phyloP scores from a whole-genome alignment of 2,113 vertebrate species.

The Ammodytes marinus region DNA sequence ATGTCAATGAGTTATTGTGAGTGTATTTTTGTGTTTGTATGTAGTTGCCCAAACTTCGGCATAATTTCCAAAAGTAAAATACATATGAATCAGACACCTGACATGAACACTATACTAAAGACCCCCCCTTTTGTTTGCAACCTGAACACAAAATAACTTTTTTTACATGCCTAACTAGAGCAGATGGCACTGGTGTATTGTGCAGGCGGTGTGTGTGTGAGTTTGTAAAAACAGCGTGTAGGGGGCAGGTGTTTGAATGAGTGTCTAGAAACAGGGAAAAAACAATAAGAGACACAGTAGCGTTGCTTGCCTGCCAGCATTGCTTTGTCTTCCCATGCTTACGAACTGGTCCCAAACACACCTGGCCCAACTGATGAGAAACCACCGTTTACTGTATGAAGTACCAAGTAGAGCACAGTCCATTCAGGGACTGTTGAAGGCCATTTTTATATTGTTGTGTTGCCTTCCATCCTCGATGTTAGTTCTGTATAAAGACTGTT shows the following conservation, averaged over 20 bases:
- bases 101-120: conserved; percentile 55
- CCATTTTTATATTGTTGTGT: neutral
- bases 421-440: neutral
- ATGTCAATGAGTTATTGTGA: conserved; percentile 56
- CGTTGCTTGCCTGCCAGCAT: conserved; percentile 24
- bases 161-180: conserved; percentile 61
- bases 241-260: conserved; percentile 62
- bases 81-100: conserved; percentile 69
- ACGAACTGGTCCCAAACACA: conserved; percentile 42
- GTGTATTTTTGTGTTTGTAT: conserved; percentile 33
- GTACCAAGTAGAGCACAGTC: conserved; percentile 21
- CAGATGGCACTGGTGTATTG: conserved; percentile 70
- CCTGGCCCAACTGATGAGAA: conserved; percentile 2
- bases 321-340: conserved; percentile 43
- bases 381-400: conserved; percentile 7
- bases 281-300: neutral
- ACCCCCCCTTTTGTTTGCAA: conserved; percentile 40
- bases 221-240: neutral
- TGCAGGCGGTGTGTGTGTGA: conserved; percentile 33
- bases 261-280: conserved; percentile 38
- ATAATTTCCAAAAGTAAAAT: conserved; percentile 50
- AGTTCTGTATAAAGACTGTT: conserved; percentile 14
- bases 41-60: conserved; percentile 12
- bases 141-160: conserved; percentile 63
- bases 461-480: neutral